phyloP scores from a whole-genome alignment of 1,140 invertebrate genomes.

The Drosophila fuyamai region DNA sequence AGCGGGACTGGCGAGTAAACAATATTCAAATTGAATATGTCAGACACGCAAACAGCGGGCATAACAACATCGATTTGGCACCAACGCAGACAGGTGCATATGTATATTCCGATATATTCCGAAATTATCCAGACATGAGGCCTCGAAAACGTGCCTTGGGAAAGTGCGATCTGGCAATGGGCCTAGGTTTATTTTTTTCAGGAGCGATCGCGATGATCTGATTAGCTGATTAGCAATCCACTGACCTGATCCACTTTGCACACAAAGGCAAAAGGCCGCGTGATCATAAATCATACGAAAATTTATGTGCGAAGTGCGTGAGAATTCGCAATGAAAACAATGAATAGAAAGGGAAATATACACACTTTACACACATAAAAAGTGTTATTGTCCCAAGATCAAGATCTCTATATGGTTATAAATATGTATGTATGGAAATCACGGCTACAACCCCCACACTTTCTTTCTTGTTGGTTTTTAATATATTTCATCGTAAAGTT shows the following conservation, averaged over 20 bases:
- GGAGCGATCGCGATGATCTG: slow-evolving; percentile 25
- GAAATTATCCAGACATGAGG: slow-evolving; percentile 19
- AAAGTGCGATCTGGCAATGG: slow-evolving; percentile 33
- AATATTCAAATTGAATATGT: slow-evolving; percentile 78
- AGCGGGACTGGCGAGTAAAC: slow-evolving; percentile 64
- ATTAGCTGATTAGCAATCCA: slow-evolving; percentile 42
- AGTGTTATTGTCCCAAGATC: slow-evolving; percentile 39
- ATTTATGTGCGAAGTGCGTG: slow-evolving; percentile 71
- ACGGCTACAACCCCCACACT: slow-evolving; percentile 58
- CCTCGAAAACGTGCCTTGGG: slow-evolving; percentile 40
- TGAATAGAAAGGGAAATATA: slow-evolving; percentile 75
- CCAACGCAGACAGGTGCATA: slow-evolving; percentile 17
- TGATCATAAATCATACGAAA: slow-evolving; percentile 79
- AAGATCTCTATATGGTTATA: slow-evolving; percentile 41
- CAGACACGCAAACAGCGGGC: slow-evolving; percentile 50
- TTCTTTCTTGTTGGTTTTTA: slow-evolving; percentile 23
- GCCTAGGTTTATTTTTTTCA: slow-evolving; percentile 32
- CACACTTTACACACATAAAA: slow-evolving; percentile 39
- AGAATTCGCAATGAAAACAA: slow-evolving; percentile 53
- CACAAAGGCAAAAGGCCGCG: slow-evolving; percentile 28
- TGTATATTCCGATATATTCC: slow-evolving; percentile 5
- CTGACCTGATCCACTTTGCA: slow-evolving; percentile 76
- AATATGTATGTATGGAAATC: slow-evolving; percentile 43
- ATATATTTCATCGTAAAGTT: slow-evolving; percentile 50
- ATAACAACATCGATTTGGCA: slow-evolving; percentile 36